Evolutionary conservation across 2,888 invertebrate species (phyloP).

Genomic region (Trachelus iudaicus): DNA sequence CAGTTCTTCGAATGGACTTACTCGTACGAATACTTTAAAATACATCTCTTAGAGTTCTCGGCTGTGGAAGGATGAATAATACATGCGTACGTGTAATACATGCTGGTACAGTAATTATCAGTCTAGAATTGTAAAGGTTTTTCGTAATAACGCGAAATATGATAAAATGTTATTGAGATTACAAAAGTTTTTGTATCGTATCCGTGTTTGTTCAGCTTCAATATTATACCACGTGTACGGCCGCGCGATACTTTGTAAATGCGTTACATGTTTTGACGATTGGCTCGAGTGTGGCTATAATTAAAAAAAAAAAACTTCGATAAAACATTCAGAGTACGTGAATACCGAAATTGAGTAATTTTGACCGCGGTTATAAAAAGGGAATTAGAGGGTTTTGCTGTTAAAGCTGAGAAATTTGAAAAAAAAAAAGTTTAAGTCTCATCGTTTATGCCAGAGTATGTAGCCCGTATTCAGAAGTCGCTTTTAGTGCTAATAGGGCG

Average conservation of each 20-base stretch:
- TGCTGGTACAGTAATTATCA: not conserved
- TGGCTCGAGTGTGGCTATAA: not conserved
- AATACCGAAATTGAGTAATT: conserved; percentile 14
- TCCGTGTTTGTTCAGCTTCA: not conserved
- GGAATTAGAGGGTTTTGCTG: conserved; percentile 17
- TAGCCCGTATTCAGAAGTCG: too few relatives aligned
- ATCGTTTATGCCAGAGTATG: too few relatives aligned
- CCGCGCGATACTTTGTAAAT: not conserved
- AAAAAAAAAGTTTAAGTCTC: not conserved
- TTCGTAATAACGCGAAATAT: not conserved
- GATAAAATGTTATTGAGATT: not conserved
- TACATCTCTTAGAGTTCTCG: not conserved
- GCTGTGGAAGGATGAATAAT: too few relatives aligned
- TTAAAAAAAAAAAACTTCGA: not conserved
- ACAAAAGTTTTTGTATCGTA: not conserved
- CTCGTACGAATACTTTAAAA: not conserved
- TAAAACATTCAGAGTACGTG: not conserved
- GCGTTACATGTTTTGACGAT: not conserved
- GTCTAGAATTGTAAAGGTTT: not conserved
- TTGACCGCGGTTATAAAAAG: conserved; percentile 9
- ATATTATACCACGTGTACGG: not conserved
- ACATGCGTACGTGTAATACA: too few relatives aligned
- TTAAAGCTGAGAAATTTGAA: conserved; percentile 20
- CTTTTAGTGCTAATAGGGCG: too few relatives aligned
- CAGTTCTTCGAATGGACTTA: not conserved